Conservation (phyloP, 1,140 invertebrate genomes). For the Choristoneura fumiferana region DNA sequence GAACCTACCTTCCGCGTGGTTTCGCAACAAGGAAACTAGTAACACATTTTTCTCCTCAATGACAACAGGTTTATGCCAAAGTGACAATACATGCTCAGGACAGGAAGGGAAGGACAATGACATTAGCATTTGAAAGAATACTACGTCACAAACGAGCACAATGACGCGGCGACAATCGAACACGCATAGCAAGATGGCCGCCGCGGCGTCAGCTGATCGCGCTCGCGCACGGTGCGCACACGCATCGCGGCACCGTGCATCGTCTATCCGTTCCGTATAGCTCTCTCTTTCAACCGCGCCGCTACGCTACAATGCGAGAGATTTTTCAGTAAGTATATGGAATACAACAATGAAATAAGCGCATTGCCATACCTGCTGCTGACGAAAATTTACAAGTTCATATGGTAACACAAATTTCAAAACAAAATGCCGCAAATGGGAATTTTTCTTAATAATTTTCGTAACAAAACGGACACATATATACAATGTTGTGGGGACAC, state of each 20-base stretch:
- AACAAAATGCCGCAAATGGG: no score
- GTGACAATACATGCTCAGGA: constrained; percentile 38
- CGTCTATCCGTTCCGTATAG: constrained; percentile 42
- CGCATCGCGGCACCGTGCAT: constrained; percentile 45
- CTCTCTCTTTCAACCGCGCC: constrained; percentile 58
- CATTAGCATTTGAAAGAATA: constrained; percentile 61
- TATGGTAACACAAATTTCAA: no score
- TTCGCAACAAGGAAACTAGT: constrained; percentile 43
- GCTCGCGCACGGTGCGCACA: constrained; percentile 36
- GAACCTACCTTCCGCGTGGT: constrained; percentile 45
- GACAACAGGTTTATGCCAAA: constrained; percentile 25
- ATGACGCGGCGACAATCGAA: constrained; percentile 66
- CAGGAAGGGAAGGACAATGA: constrained; percentile 66
- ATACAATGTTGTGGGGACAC: no score
- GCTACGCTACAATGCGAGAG: constrained; percentile 46
- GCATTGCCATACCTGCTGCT: no score
- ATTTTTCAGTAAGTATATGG: constrained; percentile 44
- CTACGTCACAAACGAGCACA: constrained; percentile 62
- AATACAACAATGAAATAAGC: constrained; percentile 47
- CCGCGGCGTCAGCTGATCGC: constrained; percentile 70
- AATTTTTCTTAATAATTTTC: no score
- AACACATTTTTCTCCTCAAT: constrained; percentile 32
- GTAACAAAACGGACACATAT: no score
- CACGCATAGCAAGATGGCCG: constrained; percentile 71
- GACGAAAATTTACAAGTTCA: no score